These are phyloP conservation scores for Saccostrea glomerata DNA, from an alignment of 1,140 invertebrate genomes.

Conservation along the genomic window DNA sequence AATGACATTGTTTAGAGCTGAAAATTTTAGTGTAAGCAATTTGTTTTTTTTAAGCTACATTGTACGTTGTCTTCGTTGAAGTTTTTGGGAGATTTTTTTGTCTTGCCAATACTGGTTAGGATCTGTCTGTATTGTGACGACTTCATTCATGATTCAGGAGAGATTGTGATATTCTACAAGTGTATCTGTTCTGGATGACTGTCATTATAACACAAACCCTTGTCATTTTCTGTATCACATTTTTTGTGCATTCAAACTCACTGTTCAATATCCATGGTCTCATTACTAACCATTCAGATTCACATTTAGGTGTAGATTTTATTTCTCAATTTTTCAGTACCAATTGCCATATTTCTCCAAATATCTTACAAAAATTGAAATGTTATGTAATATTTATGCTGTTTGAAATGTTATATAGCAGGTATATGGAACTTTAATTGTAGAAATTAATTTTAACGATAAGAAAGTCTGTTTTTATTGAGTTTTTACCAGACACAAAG, in stretches of 20 bases:
- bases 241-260: background rate
- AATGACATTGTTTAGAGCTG: too few species aligned
- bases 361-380: background rate
- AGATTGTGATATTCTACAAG: slow-evolving; percentile 22
- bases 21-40: background rate
- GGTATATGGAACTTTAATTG: background rate
- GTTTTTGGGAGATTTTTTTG: background rate
- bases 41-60: background rate
- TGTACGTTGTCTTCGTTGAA: background rate
- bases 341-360: background rate
- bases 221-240: slow-evolving; percentile 3
- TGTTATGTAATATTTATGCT: background rate
- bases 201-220: background rate
- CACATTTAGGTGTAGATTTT: slow-evolving; percentile 32
- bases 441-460: background rate
- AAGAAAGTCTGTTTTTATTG: too few species aligned
- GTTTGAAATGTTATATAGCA: background rate
- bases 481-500: too few species aligned
- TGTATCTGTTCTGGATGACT: background rate
- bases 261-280: background rate
- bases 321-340: slow-evolving; percentile 17
- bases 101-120: slow-evolving; percentile 13
- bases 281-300: background rate
- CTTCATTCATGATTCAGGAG: background rate
- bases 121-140: background rate